These are phyloP conservation scores for Frankliniella fusca DNA, from an alignment of 2,888 invertebrate genomes.

Conservation along the genomic window DNA sequence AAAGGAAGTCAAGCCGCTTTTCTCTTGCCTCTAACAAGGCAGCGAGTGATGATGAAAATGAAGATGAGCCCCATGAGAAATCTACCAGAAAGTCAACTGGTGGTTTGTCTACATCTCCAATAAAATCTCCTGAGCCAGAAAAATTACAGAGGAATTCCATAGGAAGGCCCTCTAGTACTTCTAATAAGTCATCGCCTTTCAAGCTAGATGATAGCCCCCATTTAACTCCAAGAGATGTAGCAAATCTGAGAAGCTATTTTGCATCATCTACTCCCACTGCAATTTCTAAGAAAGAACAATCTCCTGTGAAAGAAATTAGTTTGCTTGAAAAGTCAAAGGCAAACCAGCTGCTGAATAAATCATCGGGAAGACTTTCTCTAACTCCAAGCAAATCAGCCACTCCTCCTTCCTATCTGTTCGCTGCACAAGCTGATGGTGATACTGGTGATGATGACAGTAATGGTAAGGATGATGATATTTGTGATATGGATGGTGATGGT, in stretches of 20 bases:
- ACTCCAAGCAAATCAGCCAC: not conserved
- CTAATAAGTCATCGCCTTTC: too few relatives aligned
- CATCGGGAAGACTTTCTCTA: not conserved
- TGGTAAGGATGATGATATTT: not conserved
- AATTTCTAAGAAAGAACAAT: too few relatives aligned
- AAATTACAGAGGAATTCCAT: not conserved
- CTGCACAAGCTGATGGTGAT: not conserved
- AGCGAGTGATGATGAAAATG: too few relatives aligned
- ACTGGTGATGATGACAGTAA: not conserved
- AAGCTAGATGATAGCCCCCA: too few relatives aligned
- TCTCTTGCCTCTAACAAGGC: not conserved
- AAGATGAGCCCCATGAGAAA: not conserved
- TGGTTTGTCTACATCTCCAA: not conserved
- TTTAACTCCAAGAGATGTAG: too few relatives aligned
- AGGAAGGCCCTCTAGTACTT: too few relatives aligned
- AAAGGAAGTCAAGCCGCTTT: not conserved
- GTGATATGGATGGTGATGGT: not conserved
- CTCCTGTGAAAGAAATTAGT: too few relatives aligned
- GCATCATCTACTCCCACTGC: too few relatives aligned
- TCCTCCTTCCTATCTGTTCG: not conserved
- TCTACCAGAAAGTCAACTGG: not conserved
- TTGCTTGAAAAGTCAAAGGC: too few relatives aligned
- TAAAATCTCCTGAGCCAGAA: not conserved
- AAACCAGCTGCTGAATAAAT: not conserved
- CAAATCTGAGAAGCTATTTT: too few relatives aligned